Conservation (phyloP, 1,140 invertebrate species). For the Drosophila neocordata region DNA sequence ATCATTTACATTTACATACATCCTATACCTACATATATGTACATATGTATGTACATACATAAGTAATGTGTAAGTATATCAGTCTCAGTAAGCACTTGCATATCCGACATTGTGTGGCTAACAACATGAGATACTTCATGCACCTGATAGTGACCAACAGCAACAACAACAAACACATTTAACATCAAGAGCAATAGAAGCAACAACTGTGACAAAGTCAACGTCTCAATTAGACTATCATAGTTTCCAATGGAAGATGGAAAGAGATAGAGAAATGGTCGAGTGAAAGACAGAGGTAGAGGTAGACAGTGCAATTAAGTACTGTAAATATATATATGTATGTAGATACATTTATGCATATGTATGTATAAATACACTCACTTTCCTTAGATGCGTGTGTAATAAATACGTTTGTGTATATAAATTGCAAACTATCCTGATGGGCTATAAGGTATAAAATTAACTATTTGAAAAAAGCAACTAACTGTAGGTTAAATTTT, state of each 20-base stretch:
- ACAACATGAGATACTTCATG: background rate
- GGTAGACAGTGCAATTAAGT: too few relatives aligned
- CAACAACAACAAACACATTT: background rate
- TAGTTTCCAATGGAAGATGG: background rate
- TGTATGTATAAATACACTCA: too few relatives aligned
- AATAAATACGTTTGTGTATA: too few relatives aligned
- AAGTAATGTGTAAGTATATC: background rate
- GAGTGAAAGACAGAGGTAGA: too few relatives aligned
- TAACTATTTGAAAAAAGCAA: too few relatives aligned
- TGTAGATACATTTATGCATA: too few relatives aligned
- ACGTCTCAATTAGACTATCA: constrained; percentile 1
- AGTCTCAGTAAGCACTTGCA: constrained; percentile 1
- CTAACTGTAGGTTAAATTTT: background rate
- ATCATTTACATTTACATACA: background rate
- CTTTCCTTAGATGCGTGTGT: too few relatives aligned
- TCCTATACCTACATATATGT: background rate
- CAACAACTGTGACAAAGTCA: background rate
- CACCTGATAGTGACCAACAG: background rate
- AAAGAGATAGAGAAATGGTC: background rate
- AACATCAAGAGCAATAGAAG: background rate
- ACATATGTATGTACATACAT: background rate
- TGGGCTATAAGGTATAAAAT: too few relatives aligned
- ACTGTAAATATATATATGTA: too few relatives aligned
- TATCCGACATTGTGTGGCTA: constrained; percentile 1
- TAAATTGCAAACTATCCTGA: too few relatives aligned